phyloP scores from a whole-genome alignment of 2,797 vertebrate genomes.

The Fistularia commersonii region DNA sequence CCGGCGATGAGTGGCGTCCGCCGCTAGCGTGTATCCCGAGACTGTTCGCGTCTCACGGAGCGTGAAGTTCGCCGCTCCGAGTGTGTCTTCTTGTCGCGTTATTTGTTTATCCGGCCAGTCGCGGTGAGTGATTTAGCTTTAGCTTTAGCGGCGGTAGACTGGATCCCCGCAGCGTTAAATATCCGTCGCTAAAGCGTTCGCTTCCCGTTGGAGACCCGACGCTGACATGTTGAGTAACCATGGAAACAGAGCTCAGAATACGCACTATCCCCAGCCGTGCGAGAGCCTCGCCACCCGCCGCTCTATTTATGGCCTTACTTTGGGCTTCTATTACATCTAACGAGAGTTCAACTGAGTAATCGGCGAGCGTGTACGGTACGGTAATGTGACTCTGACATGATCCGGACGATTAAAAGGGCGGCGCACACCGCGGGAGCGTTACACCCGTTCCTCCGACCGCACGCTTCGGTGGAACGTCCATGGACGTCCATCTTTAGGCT shows the following conservation, averaged over 20 bases:
- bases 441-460: no score
- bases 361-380: background rate
- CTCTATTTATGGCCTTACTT: slow-evolving; percentile 67
- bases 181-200: slow-evolving; percentile 26
- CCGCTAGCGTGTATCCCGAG: slow-evolving; percentile 16
- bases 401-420: background rate
- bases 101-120: no score
- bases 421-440: background rate
- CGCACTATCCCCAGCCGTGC: slow-evolving; percentile 55
- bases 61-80: no score
- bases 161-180: no score
- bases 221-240: slow-evolving; percentile 59
- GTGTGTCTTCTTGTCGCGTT: no score
- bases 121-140: no score
- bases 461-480: no score
- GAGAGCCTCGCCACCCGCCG: slow-evolving; percentile 43
- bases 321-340: slow-evolving; percentile 61
- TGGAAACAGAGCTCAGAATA: slow-evolving; percentile 71
- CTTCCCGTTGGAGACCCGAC: slow-evolving; percentile 38
- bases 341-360: slow-evolving; percentile 56
- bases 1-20: slow-evolving; percentile 18
- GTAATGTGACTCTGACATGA: background rate
- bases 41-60: no score
- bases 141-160: no score
- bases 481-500: no score